Base-by-base conservation (phyloP, 2,113 vertebrate genomes). In the Triplophysa rosa region DNA sequence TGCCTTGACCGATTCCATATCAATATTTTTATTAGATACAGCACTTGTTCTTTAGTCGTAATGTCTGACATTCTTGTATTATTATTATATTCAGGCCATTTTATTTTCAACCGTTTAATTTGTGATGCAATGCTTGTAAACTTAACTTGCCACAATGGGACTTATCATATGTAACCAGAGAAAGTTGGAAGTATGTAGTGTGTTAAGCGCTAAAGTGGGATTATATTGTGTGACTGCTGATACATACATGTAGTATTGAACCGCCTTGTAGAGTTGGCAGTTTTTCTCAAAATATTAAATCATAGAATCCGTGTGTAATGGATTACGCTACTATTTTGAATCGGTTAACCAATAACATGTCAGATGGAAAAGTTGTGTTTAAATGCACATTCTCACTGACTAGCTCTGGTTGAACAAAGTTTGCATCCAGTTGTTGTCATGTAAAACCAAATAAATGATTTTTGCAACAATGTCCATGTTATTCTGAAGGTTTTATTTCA, bases 401-500 rank as follows among this genome's bases (percentile, higher is more conserved):
- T 23, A 62, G 67, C 21, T 12, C 29, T 17, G 69, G 13, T 66
- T 37, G 54, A 26, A 79, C 47, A 62, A 42, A n/a, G 73, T 76
- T 62, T 68, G 67, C 56, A 81, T 47, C 75, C 68, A 69, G n/a
- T 70, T 54, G 61, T 84, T 68, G 40, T 59, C 7, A 71, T 59
- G 66, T 14, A 71, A 76, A 69, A 68, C 58, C 77, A 85, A 87
- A 85, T 77, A 70, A 87, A 84, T 52, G 2, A 10, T 10, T 83
- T 87, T 88, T 83, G 82, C 77, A 84, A 23, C 58, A 73, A 72
- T 37, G 14, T 66, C 17, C 58, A n/a, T 0, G 40, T 24, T 59
- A 1, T 72, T 8, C 40, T 6, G 10, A n/a, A 61, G n/a, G 16
- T 76, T 76, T 76, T 76, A 59, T 72, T 72, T 72, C 2, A 70